Evolutionary conservation across 2,888 invertebrate genomes (phyloP).

Genomic region (Catonia carolina): DNA sequence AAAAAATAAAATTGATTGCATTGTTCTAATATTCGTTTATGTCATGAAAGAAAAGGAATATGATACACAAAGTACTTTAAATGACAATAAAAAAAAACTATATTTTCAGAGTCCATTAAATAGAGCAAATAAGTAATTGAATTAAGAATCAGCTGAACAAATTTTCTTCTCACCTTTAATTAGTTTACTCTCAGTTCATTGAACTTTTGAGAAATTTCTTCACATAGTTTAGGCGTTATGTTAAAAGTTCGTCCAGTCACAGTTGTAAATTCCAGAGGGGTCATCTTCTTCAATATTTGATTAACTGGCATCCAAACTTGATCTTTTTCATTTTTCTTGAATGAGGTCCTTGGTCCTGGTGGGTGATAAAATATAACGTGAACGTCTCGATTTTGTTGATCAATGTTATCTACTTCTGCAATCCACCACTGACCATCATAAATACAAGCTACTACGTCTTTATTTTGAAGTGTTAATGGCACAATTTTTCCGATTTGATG

Average conservation of each 20-base stretch:
- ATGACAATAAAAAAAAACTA: too few species aligned
- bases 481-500: neutral
- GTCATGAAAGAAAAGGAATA: too few species aligned
- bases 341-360: constrained; percentile 12
- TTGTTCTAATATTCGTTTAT: too few species aligned
- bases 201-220: too few species aligned
- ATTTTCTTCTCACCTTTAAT: too few species aligned
- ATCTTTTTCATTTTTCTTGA: constrained; percentile 14
- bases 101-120: too few species aligned
- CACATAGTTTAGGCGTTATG: too few species aligned
- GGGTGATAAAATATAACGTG: constrained; percentile 15
- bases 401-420: constrained; percentile 10
- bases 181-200: too few species aligned
- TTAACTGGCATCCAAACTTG: constrained; percentile 14
- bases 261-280: constrained; percentile 8
- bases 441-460: constrained; percentile 7
- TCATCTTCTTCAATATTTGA: constrained; percentile 1
- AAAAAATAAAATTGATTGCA: too few species aligned
- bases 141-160: too few species aligned
- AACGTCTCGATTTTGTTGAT: constrained; percentile 7
- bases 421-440: constrained; percentile 14
- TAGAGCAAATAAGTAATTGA: too few species aligned
- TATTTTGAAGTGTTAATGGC: constrained; percentile 9
- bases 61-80: too few species aligned
- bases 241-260: constrained; percentile 10